These are phyloP conservation scores for Montipora efflorescens DNA, from an alignment of 64 coral and sea anemone species.

Conservation along the genomic window DNA sequence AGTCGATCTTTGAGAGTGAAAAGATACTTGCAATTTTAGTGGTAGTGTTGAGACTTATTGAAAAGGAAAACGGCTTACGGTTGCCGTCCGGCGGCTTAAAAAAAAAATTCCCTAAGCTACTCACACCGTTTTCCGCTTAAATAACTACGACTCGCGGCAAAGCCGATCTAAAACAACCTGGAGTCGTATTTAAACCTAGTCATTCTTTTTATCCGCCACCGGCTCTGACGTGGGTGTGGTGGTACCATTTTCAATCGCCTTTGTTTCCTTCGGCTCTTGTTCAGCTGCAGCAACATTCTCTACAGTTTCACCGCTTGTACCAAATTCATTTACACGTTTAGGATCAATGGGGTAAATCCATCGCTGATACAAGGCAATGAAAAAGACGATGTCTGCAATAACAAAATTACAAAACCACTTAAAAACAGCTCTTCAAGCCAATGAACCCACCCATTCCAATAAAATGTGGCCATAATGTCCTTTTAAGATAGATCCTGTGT, in stretches of 20 bases:
- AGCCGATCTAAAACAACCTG: not conserved
- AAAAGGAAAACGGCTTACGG: no score
- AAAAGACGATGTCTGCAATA: constrained; percentile 90
- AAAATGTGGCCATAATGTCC: not conserved
- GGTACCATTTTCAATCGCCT: not conserved
- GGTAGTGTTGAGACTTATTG: no score
- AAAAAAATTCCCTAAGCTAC: no score
- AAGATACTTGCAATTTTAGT: no score
- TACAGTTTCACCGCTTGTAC: constrained; percentile 76
- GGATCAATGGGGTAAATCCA: constrained; percentile 97
- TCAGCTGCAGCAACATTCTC: constrained; percentile 52
- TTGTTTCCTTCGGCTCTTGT: constrained; percentile 24
- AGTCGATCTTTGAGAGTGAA: no score
- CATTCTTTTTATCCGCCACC: constrained; percentile 94
- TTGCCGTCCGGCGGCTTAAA: no score
- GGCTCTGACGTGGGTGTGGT: constrained; percentile 2
- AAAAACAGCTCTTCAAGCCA: not conserved
- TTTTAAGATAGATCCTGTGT: no score
- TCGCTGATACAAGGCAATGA: constrained; percentile 97
- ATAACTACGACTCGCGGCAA: not conserved
- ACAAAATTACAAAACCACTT: not conserved
- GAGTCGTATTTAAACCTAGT: constrained; percentile 4
- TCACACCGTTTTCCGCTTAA: not conserved
- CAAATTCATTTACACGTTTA: constrained; percentile 98
- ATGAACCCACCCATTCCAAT: not conserved